phyloP scores from a whole-genome alignment of 53 echinoderm and acorn worm genomes.

The Holothuria leucospilota region DNA sequence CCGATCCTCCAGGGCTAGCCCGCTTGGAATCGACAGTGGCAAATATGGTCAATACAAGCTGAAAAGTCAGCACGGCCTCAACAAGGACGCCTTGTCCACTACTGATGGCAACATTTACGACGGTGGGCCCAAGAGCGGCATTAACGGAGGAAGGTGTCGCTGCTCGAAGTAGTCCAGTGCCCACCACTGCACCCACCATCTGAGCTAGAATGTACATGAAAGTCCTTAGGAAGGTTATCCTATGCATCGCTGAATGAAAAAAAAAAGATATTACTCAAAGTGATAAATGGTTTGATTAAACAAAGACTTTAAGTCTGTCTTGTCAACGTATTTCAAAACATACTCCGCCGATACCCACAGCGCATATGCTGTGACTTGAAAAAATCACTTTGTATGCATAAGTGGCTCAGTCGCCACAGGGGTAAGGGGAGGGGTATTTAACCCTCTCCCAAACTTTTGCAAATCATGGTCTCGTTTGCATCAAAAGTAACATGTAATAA shows the following conservation, averaged over 20 bases:
- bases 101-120: conserved; percentile 35
- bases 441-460: no score
- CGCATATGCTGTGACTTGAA: no score
- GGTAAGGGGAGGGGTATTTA: no score
- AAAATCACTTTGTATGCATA: no score
- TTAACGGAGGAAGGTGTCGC: conserved; percentile 39
- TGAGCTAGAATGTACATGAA: conserved; percentile 73
- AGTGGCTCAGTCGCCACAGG: no score
- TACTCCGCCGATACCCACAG: no score
- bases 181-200: conserved; percentile 71
- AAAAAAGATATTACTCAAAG: background rate
- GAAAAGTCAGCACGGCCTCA: conserved; percentile 75
- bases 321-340: no score
- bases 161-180: conserved; percentile 70
- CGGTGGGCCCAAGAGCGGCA: conserved; percentile 64
- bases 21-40: conserved; percentile 81
- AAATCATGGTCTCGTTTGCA: no score
- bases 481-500: no score
- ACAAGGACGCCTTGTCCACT: conserved; percentile 69
- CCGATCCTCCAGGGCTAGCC: conserved; percentile 79
- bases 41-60: conserved; percentile 88
- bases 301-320: no score
- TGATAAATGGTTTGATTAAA: no score
- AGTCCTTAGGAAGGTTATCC: conserved; percentile 64
- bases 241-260: conserved; percentile 46